phyloP scores from a whole-genome alignment of 2,888 invertebrate species.

The Apocheima hispidaria region DNA sequence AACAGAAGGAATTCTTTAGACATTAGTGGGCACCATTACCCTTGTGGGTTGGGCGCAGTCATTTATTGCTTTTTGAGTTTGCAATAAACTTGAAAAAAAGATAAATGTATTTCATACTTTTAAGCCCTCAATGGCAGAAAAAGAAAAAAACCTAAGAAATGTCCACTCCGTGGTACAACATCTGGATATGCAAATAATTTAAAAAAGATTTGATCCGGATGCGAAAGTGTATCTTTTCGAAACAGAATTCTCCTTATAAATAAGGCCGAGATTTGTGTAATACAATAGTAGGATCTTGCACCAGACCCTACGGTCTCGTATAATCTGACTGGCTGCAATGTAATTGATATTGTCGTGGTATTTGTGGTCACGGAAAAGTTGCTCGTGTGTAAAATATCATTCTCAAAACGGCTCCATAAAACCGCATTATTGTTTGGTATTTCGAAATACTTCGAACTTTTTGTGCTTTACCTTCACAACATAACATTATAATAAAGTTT shows the following conservation, averaged over 20 bases:
- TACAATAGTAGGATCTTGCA: slow-evolving; percentile 21
- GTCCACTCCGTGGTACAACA: no score
- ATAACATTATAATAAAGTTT: background rate
- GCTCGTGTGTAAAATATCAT: slow-evolving; percentile 32
- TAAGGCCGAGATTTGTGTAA: background rate
- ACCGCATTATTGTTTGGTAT: slow-evolving; percentile 50
- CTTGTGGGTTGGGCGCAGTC: no score
- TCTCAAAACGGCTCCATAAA: slow-evolving; percentile 51
- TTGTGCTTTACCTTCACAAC: background rate
- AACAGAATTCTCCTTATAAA: no score
- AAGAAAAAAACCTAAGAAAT: no score
- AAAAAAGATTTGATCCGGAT: background rate
- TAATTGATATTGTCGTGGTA: slow-evolving; percentile 33
- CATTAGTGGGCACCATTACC: no score
- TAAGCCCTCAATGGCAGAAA: no score
- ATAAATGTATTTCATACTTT: no score
- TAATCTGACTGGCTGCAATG: slow-evolving; percentile 7
- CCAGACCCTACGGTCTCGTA: slow-evolving; percentile 8
- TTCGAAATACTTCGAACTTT: slow-evolving; percentile 44
- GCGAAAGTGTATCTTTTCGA: background rate
- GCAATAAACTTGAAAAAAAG: no score
- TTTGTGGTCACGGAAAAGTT: slow-evolving; percentile 31
- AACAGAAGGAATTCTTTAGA: no score
- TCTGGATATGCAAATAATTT: background rate
- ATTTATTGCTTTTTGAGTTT: no score